Evolutionary conservation across 2,113 vertebrate species (phyloP).

Genomic region (Malurus cyaneus): DNA sequence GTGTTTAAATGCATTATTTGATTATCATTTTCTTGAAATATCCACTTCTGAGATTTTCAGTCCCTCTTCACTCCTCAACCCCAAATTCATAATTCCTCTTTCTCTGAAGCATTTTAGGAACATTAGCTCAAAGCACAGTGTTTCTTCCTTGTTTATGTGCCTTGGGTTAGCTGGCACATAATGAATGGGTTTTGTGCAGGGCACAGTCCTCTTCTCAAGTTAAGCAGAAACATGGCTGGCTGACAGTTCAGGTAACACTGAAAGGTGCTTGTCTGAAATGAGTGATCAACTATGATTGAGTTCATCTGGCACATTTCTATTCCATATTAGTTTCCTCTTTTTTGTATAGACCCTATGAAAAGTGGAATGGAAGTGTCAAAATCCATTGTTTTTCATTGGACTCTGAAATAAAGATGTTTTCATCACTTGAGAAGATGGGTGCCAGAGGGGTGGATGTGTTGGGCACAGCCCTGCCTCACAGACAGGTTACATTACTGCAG

Average conservation of each 20-base stretch:
- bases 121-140: neutral
- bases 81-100: neutral
- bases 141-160: neutral
- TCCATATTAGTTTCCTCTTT: neutral
- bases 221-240: neutral
- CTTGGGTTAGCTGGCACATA: neutral
- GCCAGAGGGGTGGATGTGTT: neutral
- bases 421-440: neutral
- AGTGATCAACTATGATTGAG: neutral
- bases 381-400: neutral
- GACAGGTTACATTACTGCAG: neutral
- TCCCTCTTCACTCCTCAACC: neutral
- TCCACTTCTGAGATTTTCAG: neutral
- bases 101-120: neutral
- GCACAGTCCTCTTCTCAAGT: neutral
- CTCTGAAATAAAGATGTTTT: neutral
- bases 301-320: neutral
- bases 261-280: neutral
- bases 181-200: neutral
- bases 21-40: constrained; percentile 13
- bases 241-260: neutral
- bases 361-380: neutral
- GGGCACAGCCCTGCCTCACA: neutral
- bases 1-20: neutral
- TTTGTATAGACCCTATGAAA: neutral